Base-by-base conservation (phyloP, 2,888 invertebrate species). In the Coelinius sp. region DNA sequence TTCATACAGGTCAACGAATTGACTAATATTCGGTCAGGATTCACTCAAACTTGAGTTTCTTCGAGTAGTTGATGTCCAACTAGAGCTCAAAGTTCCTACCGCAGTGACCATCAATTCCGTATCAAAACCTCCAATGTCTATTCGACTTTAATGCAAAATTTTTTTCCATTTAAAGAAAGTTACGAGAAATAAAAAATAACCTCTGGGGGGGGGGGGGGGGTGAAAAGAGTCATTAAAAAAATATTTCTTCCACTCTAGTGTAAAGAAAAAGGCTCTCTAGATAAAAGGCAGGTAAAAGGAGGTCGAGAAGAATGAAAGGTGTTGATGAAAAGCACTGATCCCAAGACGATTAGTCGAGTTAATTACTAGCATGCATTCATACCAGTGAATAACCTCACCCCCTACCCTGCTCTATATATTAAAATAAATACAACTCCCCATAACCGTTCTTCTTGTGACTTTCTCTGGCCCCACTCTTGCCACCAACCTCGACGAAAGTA, bases 331-430 rank as follows among this genome's bases (percentile, higher is more conserved):
- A 59, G 35, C 59, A 8, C 53, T 10, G 59, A 59, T 59, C 59
- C 59, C 59, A 59, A 59, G 59, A 59, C 59, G 35, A 59, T 59
- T 59, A 59, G 35, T 59, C 59, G 35, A 59, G 59, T 59, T 59
- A 59, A 59, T 59, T 59, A 31, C 59, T 17, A 17, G 31, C 59
- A 59, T 49, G 35, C 17, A 59, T 59, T 59, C 20, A 8, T n/a
- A 52, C 20, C 17, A 10, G 10, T 22, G 49, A 49, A 17, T 49
- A 49, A 20, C 49, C 49, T 22, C 17, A 35, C 35, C 35, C 6
- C 35, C 59, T 59, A 49, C 20, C 46, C 46, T 17, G 17, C 8
- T 49, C 17, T 59, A 35, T 59, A n/a, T 31, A 35, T 35, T 31
- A 31, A 31, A 59, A 59, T 35, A 59, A 59, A 59, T 59, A 59